These are phyloP conservation scores for Anser cygnoides DNA, from an alignment of 2,113 vertebrate species.

Conservation along the genomic window DNA sequence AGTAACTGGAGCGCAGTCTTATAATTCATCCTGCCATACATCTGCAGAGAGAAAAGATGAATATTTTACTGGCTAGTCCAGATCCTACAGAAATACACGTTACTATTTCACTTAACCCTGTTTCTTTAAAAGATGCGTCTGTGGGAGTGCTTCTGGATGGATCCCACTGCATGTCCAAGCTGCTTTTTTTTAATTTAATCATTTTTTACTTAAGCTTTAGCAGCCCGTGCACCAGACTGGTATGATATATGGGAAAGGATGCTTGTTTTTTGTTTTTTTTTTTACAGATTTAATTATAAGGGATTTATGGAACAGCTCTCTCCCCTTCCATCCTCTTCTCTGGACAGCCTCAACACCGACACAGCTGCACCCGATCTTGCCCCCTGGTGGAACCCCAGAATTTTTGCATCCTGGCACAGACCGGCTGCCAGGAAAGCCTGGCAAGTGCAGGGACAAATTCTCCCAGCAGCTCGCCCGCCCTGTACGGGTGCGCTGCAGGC, in stretches of 20 bases:
- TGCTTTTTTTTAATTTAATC: background rate
- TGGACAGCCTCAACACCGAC: rapidly evolving
- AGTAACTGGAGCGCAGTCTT: background rate
- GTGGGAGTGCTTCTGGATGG: background rate
- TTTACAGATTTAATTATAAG: background rate
- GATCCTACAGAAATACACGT: background rate
- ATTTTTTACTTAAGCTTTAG: background rate
- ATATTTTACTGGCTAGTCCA: background rate
- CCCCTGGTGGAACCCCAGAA: background rate
- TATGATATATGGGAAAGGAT: background rate
- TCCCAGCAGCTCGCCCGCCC: rapidly evolving
- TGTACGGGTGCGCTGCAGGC: background rate
- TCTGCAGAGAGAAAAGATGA: background rate
- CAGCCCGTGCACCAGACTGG: background rate
- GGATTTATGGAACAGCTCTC: background rate
- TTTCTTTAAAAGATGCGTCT: background rate
- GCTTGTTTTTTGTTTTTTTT: background rate
- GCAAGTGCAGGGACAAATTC: background rate
- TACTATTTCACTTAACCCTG: background rate
- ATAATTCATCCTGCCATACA: background rate
- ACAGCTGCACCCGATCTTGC: background rate
- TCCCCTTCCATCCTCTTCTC: background rate
- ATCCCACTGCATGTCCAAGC: background rate
- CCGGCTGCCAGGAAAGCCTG: background rate
- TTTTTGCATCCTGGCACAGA: background rate